Evolutionary conservation across 2,888 invertebrate genomes (phyloP).

Genomic region (Amphiduros pacificus): DNA sequence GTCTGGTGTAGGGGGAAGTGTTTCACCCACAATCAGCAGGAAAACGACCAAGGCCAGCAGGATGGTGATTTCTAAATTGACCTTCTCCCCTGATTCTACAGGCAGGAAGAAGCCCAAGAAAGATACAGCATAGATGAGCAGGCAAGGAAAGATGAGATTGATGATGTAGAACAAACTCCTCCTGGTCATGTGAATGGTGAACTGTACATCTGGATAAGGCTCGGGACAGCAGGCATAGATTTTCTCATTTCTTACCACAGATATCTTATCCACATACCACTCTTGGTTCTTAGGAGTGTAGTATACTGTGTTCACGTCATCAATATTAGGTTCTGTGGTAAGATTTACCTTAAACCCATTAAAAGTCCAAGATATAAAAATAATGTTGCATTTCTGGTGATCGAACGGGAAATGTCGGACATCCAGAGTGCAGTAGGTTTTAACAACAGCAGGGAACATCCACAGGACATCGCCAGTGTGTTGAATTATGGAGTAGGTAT

Average conservation of each 20-base stretch:
- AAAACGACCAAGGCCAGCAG: conserved; percentile 34
- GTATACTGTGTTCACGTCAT: conserved; percentile 56
- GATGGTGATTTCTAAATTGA: conserved; percentile 35
- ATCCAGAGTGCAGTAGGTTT: conserved; percentile 61
- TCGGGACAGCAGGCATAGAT: conserved; percentile 57
- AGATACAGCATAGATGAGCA: conserved; percentile 34
- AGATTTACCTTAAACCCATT: conserved; percentile 58
- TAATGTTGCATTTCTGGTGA: conserved; percentile 60
- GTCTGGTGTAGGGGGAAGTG: conserved; percentile 33
- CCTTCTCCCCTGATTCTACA: conserved; percentile 34
- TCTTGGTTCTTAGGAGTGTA: conserved; percentile 83
- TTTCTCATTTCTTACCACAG: conserved; percentile 56
- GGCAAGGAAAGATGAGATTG: conserved; percentile 32
- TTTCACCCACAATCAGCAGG: conserved; percentile 33
- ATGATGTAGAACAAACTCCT: conserved; percentile 33
- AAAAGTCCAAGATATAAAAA: conserved; percentile 64
- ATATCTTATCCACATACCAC: conserved; percentile 64
- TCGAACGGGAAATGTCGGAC: conserved; percentile 64
- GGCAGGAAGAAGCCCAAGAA: conserved; percentile 36
- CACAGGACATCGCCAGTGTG: conserved; percentile 62
- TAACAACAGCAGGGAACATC: conserved; percentile 62
- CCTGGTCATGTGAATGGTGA: conserved; percentile 34
- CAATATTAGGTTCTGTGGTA: conserved; percentile 25
- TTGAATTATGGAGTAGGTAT: conserved; percentile 62
- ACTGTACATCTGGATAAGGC: conserved; percentile 49